Evolutionary conservation across 1,140 invertebrate species (phyloP).

Genomic region (Portunus trituberculatus): DNA sequence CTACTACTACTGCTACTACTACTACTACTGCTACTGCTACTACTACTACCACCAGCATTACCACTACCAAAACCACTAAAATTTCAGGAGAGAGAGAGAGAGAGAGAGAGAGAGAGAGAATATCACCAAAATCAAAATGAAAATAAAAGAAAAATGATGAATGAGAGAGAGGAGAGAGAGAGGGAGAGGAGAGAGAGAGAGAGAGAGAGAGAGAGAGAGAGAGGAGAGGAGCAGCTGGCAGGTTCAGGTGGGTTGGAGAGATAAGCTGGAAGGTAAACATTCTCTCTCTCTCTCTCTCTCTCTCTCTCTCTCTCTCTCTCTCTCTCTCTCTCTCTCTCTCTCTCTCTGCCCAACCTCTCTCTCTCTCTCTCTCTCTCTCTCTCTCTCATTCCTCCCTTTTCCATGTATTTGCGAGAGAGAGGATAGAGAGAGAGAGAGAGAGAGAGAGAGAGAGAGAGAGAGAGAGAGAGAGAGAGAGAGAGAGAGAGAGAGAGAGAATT

Average conservation of each 20-base stretch:
- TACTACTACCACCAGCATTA: too few species aligned
- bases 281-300: background rate
- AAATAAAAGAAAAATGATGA: background rate
- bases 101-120: constrained; percentile 37
- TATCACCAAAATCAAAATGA: background rate
- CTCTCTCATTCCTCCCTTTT: background rate
- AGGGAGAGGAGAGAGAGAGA: background rate
- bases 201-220: background rate
- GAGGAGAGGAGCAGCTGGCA: background rate
- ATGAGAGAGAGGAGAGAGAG: background rate
- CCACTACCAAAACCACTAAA: too few species aligned
- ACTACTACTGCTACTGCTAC: too few species aligned
- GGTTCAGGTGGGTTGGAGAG: background rate
- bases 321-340: background rate
- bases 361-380: background rate
- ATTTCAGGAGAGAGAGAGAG: background rate
- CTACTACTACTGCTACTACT: too few species aligned
- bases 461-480: constrained; percentile 39
- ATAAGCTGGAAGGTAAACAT: background rate
- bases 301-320: background rate
- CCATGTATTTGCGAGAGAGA: background rate
- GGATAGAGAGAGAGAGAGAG: too few species aligned
- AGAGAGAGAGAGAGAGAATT: constrained; percentile 47
- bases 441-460: constrained; percentile 23
- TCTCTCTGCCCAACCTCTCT: background rate